Evolutionary conservation across 2,113 vertebrate species (phyloP).

Genomic region (Neolamprologus hecqui): DNA sequence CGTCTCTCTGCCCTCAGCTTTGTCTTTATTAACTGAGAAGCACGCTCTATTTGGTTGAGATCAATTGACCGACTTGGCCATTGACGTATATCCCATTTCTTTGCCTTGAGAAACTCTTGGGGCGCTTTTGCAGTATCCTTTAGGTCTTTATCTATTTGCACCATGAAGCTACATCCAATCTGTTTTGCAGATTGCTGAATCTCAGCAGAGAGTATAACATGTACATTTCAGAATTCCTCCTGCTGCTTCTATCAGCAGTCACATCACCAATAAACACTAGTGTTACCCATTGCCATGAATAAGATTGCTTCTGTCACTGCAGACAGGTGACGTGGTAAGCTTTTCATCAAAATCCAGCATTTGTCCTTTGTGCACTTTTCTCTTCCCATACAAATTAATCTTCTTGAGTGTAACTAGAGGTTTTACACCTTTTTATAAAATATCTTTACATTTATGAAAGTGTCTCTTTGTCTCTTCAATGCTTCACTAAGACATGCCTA

Average conservation of each 20-base stretch:
- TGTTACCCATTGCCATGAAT: neutral
- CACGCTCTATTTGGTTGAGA: neutral
- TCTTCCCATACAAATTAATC: neutral
- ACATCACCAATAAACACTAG: neutral
- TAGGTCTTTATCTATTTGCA: neutral
- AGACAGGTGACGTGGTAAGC: neutral
- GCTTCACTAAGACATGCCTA: neutral
- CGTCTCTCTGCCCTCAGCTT: neutral
- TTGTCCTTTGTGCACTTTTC: neutral
- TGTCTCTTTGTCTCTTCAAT: neutral
- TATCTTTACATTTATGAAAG: neutral
- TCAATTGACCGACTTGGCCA: neutral
- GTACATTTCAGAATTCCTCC: neutral
- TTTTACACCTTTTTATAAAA: neutral
- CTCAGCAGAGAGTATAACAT: neutral
- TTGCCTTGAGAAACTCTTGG: neutral
- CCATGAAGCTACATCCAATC: neutral
- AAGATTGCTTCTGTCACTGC: neutral
- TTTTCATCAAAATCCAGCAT: neutral
- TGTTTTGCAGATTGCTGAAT: neutral
- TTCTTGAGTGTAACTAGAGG: neutral
- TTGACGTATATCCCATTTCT: neutral
- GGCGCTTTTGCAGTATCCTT: neutral
- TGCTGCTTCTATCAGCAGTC: neutral
- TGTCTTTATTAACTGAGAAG: neutral